Conservation (phyloP, 2,113 vertebrate genomes). For the Aldabrachelys gigantea region DNA sequence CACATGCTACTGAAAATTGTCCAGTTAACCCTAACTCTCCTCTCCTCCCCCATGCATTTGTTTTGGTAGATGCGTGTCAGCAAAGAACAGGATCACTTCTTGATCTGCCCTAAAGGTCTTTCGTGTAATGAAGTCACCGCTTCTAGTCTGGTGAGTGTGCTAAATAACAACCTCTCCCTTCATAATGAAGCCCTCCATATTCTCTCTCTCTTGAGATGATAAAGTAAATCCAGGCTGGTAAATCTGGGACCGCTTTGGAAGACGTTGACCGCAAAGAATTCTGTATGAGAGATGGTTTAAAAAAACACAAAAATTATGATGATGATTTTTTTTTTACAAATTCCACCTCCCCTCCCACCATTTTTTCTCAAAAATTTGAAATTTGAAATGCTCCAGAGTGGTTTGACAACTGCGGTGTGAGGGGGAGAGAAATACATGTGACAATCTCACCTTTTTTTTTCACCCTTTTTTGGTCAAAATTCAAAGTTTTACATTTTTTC, state of each 20-base stretch:
- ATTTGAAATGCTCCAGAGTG: neutral
- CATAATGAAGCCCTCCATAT: neutral
- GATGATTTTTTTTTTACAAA: neutral
- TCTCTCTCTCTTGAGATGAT: neutral
- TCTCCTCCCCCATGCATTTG: neutral
- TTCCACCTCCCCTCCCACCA: neutral
- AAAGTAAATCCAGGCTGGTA: neutral
- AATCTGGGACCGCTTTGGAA: neutral
- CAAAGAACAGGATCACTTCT: constrained; percentile 97
- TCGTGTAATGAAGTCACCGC: constrained; percentile 91
- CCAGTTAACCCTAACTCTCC: neutral
- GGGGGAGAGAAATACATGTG: neutral
- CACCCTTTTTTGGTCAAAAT: neutral
- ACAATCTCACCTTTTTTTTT: neutral
- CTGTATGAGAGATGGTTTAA: neutral
- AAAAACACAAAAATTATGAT: neutral
- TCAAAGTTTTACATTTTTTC: neutral
- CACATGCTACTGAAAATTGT: neutral
- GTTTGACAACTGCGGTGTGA: neutral
- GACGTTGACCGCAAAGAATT: neutral
- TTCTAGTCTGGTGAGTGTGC: constrained; percentile 89
- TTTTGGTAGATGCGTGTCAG: constrained; percentile 88
- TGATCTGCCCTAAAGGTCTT: constrained; percentile 91
- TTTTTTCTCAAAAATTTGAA: neutral
- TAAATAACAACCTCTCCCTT: no score